Conservation (phyloP, 2,113 vertebrate species). For the Podilymbus podiceps region DNA sequence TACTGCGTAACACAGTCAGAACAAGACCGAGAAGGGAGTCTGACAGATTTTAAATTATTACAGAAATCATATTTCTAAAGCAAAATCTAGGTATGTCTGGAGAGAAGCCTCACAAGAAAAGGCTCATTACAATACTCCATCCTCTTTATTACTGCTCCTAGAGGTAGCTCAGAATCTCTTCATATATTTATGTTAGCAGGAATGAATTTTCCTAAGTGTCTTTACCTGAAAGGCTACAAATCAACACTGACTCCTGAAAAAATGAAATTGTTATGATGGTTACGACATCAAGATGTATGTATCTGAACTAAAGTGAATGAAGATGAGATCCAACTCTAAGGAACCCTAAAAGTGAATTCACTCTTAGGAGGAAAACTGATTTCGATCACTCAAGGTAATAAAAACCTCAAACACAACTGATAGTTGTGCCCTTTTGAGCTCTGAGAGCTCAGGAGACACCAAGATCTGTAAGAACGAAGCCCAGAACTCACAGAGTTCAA, state of each 20-base stretch:
- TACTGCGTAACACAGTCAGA: not conserved
- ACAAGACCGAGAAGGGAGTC: not conserved
- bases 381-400: not conserved
- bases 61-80: not conserved
- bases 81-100: not conserved
- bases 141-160: not conserved
- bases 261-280: not conserved
- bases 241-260: not conserved
- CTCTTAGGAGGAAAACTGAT: not conserved
- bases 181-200: not conserved
- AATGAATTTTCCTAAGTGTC: not conserved
- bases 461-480: not conserved
- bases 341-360: not conserved
- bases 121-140: not conserved
- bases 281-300: not conserved
- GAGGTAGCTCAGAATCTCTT: not conserved
- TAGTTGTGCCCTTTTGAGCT: not conserved
- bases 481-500: not conserved
- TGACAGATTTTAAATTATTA: constrained; percentile 11
- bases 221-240: not conserved
- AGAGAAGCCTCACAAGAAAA: not conserved
- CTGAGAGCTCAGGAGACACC: not conserved
- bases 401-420: not conserved
- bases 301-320: not conserved
- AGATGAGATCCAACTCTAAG: not conserved